Conservation (phyloP, 2,888 invertebrate species). For the Ectropis crepuscularia region DNA sequence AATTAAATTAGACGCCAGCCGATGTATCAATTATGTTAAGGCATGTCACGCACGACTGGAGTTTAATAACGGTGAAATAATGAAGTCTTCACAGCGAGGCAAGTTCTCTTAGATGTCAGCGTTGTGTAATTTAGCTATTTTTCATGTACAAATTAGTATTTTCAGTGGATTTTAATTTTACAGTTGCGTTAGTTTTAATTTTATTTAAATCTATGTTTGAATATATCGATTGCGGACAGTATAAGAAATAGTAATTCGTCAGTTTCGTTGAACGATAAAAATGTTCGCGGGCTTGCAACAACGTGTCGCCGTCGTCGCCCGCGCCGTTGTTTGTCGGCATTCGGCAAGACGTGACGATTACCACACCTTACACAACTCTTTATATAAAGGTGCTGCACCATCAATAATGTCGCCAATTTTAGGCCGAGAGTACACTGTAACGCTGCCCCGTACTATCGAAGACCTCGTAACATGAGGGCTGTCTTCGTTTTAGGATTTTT, state of each 20-base stretch:
- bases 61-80: constrained; percentile 5
- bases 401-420: constrained; percentile 73
- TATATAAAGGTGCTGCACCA: constrained; percentile 81
- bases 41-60: constrained; percentile 16
- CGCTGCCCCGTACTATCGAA: constrained; percentile 49
- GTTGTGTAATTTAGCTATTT: no score
- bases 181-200: background rate
- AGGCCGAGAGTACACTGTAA: constrained; percentile 61
- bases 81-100: no score
- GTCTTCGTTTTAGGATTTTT: constrained; percentile 63
- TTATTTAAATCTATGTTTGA: constrained; percentile 2
- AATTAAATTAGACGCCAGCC: constrained; percentile 12
- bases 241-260: constrained; percentile 6
- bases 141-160: no score
- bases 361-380: constrained; percentile 78
- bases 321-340: constrained; percentile 45
- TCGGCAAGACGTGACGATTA: constrained; percentile 67
- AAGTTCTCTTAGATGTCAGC: no score
- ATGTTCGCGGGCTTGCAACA: constrained; percentile 28
- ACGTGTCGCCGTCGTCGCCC: constrained; percentile 19
- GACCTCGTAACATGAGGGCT: constrained; percentile 65
- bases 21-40: constrained; percentile 7
- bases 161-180: background rate
- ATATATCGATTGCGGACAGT: constrained; percentile 3
- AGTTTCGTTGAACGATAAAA: constrained; percentile 16